Evolutionary conservation across 2,888 invertebrate genomes (phyloP).

Genomic region (Drosophila trichaetosa): DNA sequence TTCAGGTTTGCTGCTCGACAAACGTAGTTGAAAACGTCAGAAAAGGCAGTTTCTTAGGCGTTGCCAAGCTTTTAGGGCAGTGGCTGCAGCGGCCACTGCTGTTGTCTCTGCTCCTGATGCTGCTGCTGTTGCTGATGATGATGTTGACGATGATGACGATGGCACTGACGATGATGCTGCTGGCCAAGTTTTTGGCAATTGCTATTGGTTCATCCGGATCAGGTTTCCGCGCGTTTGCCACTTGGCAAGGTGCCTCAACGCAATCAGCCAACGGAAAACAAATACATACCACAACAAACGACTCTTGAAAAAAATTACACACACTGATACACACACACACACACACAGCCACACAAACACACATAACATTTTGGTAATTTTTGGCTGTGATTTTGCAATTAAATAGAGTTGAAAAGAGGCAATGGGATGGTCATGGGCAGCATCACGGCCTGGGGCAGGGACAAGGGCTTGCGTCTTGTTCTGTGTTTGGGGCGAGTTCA

Average conservation of each 20-base stretch:
- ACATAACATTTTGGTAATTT: constrained; percentile 49
- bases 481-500: constrained; percentile 58
- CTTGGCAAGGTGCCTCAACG: constrained; percentile 54
- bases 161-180: constrained; percentile 64
- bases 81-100: neutral
- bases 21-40: constrained; percentile 65
- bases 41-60: constrained; percentile 51
- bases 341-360: neutral
- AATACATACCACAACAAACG: constrained; percentile 39
- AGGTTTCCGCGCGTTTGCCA: constrained; percentile 65
- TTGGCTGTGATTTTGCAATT: constrained; percentile 80
- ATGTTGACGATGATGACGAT: constrained; percentile 43
- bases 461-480: constrained; percentile 1
- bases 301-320: constrained; percentile 13
- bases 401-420: constrained; percentile 67
- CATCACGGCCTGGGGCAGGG: constrained; percentile 4
- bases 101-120: neutral
- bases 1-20: constrained; percentile 77
- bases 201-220: constrained; percentile 67
- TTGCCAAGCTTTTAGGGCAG: constrained; percentile 53
- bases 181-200: constrained; percentile 51
- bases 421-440: neutral
- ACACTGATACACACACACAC: neutral
- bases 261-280: constrained; percentile 67
- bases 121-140: neutral